Base-by-base conservation (phyloP, 1,140 invertebrate species). In the Nixonia krombeini region DNA sequence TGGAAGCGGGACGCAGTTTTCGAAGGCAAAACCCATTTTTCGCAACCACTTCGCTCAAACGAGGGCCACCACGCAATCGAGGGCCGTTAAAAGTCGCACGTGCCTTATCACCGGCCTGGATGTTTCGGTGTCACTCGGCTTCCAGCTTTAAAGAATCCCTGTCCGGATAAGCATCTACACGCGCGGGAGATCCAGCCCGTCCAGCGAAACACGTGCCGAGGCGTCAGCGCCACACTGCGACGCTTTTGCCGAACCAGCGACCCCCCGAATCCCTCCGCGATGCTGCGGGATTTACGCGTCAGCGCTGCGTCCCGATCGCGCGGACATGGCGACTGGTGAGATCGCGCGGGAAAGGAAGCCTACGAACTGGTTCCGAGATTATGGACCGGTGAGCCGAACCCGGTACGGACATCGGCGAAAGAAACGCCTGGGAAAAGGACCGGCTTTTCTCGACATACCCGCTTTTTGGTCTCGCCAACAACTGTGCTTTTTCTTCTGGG, bases 351-450 rank as follows among this genome's bases (percentile, higher is more conserved):
- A 68, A 68, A 57, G 64, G 56, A 46, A 57, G 47, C 17, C 23
- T 18, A 18, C 17, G 59, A 66, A 66, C 63, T 59, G 63, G 63
- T 66, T 66, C 59, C 56, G 29, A 44, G 37, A 66, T 66, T 66
- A 66, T 59, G 56, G 63, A 59, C 37, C 45, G 41, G 21, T 15
- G 47, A 45, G 40, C 1, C n/a, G n/a, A n/a, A n/a, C n/a, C n/a
- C n/a, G n/a, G n/a, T n/a, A n/a, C n/a, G n/a, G n/a, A n/a, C n/a
- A n/a, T n/a, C 18, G 21, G 49, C 31, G 52, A 55, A 63, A 56
- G 53, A 31, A 33, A 50, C 37, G 35, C 46, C 31, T 58, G 28
- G 37, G 47, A 64, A 64, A 52, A 41, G 31, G 46, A 49, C 15
- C 42, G 9, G 13, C 49, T 53, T 58, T 58, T 58, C 53, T 35